phyloP scores from a whole-genome alignment of 2,113 vertebrate genomes.

The Ailuropoda melanoleuca region DNA sequence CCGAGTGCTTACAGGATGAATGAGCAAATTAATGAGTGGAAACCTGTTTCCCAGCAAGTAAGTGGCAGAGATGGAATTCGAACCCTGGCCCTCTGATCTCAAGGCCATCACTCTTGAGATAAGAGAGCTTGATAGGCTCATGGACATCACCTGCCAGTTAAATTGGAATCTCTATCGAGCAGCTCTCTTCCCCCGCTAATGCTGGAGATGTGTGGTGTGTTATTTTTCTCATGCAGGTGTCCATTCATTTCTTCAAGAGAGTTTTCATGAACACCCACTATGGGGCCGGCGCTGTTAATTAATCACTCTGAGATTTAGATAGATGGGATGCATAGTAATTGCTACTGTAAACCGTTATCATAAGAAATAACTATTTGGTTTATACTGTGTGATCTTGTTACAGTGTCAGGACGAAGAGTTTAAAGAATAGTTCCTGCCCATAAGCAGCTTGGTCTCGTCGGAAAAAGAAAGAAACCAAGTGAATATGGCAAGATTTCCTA shows the following conservation, averaged over 20 bases:
- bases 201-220: neutral
- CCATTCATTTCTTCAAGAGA: neutral
- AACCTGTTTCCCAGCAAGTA: neutral
- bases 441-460: neutral
- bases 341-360: neutral
- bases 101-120: neutral
- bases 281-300: neutral
- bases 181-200: neutral
- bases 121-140: neutral
- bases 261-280: neutral
- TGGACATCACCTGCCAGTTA: neutral
- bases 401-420: neutral
- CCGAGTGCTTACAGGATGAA: neutral
- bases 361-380: neutral
- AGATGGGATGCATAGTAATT: neutral
- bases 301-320: neutral
- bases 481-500: neutral
- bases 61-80: neutral
- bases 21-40: neutral
- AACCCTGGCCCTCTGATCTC: neutral
- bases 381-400: neutral
- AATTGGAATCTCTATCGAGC: neutral
- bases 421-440: neutral
- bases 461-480: constrained; percentile 1
- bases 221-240: neutral